A percentile compares a stretch with the other conserved stretches of the same genome.
Evolutionary conservation across 1,140 invertebrate species (phyloP).

Genomic region (Plectus sambesii): DNA sequence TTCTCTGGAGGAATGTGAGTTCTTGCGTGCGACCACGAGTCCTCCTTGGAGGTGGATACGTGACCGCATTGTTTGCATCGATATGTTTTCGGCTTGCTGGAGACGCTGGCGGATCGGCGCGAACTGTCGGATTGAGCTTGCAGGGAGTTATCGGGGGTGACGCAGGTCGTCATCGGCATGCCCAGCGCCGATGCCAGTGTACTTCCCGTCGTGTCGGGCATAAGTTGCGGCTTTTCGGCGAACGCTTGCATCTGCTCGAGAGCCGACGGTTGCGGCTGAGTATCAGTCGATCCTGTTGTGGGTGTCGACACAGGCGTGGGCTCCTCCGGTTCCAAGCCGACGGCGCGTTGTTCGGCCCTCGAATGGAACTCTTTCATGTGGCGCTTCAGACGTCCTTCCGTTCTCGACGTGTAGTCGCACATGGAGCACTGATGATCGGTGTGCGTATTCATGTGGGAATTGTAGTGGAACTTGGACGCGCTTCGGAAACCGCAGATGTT

Average conservation of each 20-base stretch:
- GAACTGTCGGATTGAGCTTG: conserved; percentile 18
- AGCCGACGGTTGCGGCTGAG: conserved; percentile 1
- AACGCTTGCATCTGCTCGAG: conserved; percentile 46
- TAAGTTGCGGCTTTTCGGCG: conserved; percentile 65
- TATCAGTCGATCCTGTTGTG: conserved; percentile 11
- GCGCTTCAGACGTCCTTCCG: conserved; percentile 53
- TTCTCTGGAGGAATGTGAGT: conserved; percentile 84
- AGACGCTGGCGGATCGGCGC: not conserved
- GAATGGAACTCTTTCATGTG: conserved; percentile 54
- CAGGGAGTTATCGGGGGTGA: no score
- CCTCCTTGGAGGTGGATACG: conserved; percentile 69
- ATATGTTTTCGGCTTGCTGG: conserved; percentile 58
- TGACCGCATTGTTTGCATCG: conserved; percentile 78
- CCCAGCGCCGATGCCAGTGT: no score
- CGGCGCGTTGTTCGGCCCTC: conserved; percentile 30
- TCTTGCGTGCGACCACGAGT: conserved; percentile 77
- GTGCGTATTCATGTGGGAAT: conserved; percentile 52
- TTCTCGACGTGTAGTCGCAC: conserved; percentile 55
- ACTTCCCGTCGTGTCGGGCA: conserved; percentile 57
- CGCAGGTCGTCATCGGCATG: no score
- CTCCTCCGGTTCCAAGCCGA: conserved; percentile 7
- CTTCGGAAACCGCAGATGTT: conserved; percentile 45
- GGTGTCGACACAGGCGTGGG: not conserved
- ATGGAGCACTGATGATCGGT: conserved; percentile 49
- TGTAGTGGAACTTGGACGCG: conserved; percentile 47